Percentiles rank a stretch among this genome's conserved stretches.
Conservation (phyloP, 2,888 invertebrate genomes). For the Drosophila birchii region DNA sequence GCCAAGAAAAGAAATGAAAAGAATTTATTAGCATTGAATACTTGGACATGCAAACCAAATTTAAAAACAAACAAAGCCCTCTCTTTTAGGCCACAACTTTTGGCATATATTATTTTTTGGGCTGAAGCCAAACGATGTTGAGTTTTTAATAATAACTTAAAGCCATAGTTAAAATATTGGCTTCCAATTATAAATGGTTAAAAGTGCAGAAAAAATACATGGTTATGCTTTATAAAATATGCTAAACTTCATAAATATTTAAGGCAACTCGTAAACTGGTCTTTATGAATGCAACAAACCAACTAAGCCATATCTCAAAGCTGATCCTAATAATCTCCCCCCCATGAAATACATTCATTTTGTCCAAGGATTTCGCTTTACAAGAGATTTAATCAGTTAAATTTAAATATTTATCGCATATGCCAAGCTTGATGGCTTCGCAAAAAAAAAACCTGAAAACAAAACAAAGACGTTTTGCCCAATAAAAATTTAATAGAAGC, state of each 20-base stretch:
- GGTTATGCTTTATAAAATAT: background rate
- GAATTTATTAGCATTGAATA: background rate
- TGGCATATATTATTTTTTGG: constrained; percentile 5
- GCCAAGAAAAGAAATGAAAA: background rate
- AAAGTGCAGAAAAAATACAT: background rate
- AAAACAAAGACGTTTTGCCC: background rate
- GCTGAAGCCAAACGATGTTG: too few species aligned
- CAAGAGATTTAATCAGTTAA: constrained; percentile 1
- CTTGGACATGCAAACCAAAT: constrained; percentile 3
- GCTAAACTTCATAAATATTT: background rate
- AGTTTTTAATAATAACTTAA: too few species aligned
- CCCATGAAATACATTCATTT: background rate
- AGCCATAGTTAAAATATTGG: background rate
- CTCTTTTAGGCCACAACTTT: background rate
- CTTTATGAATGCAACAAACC: background rate
- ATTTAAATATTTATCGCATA: constrained; percentile 5
- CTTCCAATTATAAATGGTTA: background rate
- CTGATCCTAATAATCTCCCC: background rate
- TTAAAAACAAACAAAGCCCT: background rate
- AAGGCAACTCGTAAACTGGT: background rate
- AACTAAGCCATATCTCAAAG: background rate
- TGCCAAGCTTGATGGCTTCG: background rate
- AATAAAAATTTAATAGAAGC: background rate
- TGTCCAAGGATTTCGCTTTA: constrained; percentile 8
- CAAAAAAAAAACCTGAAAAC: background rate